Evolutionary conservation across 2,888 invertebrate species (phyloP).

Genomic region (Rosalia funebris): DNA sequence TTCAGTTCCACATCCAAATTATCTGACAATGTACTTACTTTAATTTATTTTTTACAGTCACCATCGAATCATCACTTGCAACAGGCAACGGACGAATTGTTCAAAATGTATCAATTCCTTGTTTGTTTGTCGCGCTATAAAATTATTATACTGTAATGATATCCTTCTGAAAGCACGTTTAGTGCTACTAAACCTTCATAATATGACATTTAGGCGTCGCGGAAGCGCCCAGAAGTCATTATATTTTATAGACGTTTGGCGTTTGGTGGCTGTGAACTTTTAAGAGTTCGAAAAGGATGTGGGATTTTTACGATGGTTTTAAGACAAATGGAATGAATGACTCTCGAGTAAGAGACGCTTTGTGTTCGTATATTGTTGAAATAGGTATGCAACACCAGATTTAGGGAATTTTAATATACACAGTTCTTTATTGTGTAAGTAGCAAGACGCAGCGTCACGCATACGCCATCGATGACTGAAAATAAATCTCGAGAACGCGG

Average conservation of each 20-base stretch:
- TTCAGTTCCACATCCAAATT: too few relatives aligned
- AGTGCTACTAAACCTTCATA: slow-evolving; percentile 15
- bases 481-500: too few relatives aligned
- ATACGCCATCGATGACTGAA: too few relatives aligned
- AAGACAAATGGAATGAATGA: slow-evolving; percentile 39
- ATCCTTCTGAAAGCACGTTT: slow-evolving; percentile 6
- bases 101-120: slow-evolving; percentile 17
- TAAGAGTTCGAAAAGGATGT: slow-evolving; percentile 40
- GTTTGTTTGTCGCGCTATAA: not conserved
- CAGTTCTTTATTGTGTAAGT: too few relatives aligned
- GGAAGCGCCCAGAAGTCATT: slow-evolving; percentile 24
- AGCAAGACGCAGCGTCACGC: too few relatives aligned
- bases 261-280: slow-evolving; percentile 13
- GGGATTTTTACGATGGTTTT: slow-evolving; percentile 42
- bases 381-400: too few relatives aligned
- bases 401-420: too few relatives aligned
- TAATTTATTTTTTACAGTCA: too few relatives aligned
- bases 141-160: slow-evolving; percentile 12
- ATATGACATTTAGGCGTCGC: slow-evolving; percentile 23
- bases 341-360: slow-evolving; percentile 40
- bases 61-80: too few relatives aligned
- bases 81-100: not conserved
- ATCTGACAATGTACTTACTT: too few relatives aligned
- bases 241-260: slow-evolving; percentile 28
- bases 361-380: slow-evolving; percentile 42